Evolutionary conservation across 2,888 invertebrate genomes (phyloP), one percentile per base, ranked within the genome.

Genomic region (Oxytorus armatus): DNA sequence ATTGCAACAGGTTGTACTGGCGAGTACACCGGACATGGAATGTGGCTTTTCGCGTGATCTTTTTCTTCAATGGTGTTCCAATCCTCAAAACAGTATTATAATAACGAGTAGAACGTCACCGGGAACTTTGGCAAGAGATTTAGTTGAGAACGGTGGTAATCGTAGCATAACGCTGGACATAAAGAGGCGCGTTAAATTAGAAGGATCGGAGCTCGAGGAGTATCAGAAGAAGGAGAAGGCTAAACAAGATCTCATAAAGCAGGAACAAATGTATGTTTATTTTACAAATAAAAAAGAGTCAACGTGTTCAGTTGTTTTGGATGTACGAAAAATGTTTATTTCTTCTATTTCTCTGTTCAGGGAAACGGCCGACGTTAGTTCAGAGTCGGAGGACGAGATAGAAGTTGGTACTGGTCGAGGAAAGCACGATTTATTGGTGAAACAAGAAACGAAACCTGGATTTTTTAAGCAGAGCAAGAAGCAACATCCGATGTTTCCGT

Each of bases 401-500:
- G 96, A 95, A 91, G 95, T 96, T 63, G 96, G 96, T 79, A 95
- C 95, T 0, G 92, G 92, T 3, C 94, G 94, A 88, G 97, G 97
- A 0, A 95, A 96, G 65, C 98, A 98, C 91, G 98, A 98, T 92
- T 95, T 97, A 86, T 96, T 96, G 44, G 97, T 96, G n/a, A 95
- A 96, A 25, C 95, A 95, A 77, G 95, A 95, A 93, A 95, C 94
- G 57, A 94, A 92, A 85, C 94, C 93, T 84, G 96, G 97, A 70
- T 97, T 97, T 89, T 97, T 97, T 90, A 97, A 97, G 91, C 96
- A 95, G 1, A 96, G 95, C 70, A 97, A 98, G 92, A 96, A 98
- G 73, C 97, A 98, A 87, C 97, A 98, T 92, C 98, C 98, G 0
- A 99, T 99, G 97, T 99, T 97, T 92, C 99, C 99, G 0, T 97